Evolutionary conservation across 2,113 vertebrate genomes (phyloP), one percentile per base, ranked within the genome.

Genomic region (Plotosus lineatus): DNA sequence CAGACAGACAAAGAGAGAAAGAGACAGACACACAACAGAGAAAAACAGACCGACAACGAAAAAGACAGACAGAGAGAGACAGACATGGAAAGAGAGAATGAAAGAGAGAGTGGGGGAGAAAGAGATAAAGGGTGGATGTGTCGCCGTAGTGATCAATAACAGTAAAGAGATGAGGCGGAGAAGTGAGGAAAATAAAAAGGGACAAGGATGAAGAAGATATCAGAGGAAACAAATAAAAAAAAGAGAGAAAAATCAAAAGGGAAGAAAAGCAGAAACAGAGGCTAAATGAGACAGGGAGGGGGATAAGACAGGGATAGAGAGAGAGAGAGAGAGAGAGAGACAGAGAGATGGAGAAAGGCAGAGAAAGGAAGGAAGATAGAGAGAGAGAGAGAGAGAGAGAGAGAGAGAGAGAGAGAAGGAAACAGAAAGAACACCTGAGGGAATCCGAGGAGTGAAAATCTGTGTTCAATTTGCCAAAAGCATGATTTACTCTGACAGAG

Each of bases 401-500:
- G 11, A 17, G 11, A 26, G 0, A 26, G 11, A 66, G 31, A n/a
- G 19, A 10, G 19, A 51, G 46, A 53, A 10, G 50, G 26, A 21
- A 55, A 36, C 8, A 48, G 15, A 48, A 82, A 28, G 66, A 80
- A 76, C 44, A 82, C 82, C 82, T 81, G 79, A 81, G 53, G 71
- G 75, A 82, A n/a, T 56, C 61, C 6, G 48, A 26, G 46, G 60
- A 79, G 80, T 74, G 38, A 58, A 78, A 73, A 66, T 58, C 53
- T 50, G 55, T 65, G 84, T 75, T 33, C 53, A 53, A 78, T 19
- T 44, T 56, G 68, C 46, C 58, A 51, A 73, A 71, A 81, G 44
- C 51, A 69, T 79, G 79, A 81, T 76, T 65, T 5, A 50, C 71
- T 58, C 53, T 84, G 85, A 86, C 85, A 77, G 38, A 36, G 79